Conservation (phyloP, 53 echinoderm and acorn worm genomes). For the Stichopus horrens region DNA sequence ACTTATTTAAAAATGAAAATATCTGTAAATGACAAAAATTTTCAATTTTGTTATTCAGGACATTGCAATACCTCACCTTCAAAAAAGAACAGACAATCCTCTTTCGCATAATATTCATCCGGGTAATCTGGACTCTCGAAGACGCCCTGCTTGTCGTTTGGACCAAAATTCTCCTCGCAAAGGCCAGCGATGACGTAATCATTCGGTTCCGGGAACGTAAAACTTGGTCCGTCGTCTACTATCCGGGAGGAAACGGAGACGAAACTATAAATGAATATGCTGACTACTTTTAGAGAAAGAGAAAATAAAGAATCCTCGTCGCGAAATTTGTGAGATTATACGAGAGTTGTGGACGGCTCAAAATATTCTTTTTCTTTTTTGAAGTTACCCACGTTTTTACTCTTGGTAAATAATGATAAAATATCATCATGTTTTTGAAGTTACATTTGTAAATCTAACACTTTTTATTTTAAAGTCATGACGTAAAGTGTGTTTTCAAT, state of each 20-base stretch:
- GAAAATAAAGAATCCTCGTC: too few relatives aligned
- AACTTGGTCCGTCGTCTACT: slow-evolving; percentile 64
- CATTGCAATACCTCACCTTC: slow-evolving; percentile 55
- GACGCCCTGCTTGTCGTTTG: slow-evolving; percentile 44
- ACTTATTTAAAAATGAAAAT: too few relatives aligned
- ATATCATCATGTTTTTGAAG: too few relatives aligned
- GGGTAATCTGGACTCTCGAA: slow-evolving; percentile 69
- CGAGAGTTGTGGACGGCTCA: too few relatives aligned
- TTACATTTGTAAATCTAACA: too few relatives aligned
- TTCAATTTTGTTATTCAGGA: neutral
- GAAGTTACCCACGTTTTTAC: too few relatives aligned
- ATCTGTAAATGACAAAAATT: too few relatives aligned
- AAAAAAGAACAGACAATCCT: slow-evolving; percentile 69
- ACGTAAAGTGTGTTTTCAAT: too few relatives aligned
- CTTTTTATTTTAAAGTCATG: too few relatives aligned
- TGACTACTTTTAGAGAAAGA: neutral
- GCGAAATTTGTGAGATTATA: too few relatives aligned
- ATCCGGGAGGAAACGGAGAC: slow-evolving; percentile 16
- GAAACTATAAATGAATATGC: neutral
- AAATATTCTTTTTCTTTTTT: too few relatives aligned
- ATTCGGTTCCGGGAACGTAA: slow-evolving; percentile 64
- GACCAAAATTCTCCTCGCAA: slow-evolving; percentile 58
- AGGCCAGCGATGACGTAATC: slow-evolving; percentile 66
- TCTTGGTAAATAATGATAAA: too few relatives aligned
- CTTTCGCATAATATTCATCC: slow-evolving; percentile 44